Evolutionary conservation across 64 coral and sea anemone genomes (phyloP), one percentile per base, ranked within the genome.

Genomic region (Porites lutea): DNA sequence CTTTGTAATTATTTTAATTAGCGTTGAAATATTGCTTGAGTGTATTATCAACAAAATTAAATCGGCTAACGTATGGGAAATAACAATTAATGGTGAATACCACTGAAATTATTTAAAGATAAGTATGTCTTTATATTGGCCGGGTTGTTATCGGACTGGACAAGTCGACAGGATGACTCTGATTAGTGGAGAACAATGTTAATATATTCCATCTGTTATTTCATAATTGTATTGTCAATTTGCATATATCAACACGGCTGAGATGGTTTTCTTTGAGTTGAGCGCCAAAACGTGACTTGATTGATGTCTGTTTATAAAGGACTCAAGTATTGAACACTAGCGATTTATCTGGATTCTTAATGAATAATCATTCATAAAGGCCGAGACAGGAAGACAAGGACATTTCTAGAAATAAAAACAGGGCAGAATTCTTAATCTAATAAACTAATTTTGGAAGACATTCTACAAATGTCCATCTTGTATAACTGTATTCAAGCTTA

Each of bases 1-100:
- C 22, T 63, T 37, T 37, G 27, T 78, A 22, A 82, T 65, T 65
- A 66, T 84, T 84, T 84, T 84, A 68, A 69, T 64, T 45, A 65
- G 16, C 60, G 43, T 46, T 65, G 79, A 82, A 80, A 80, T 82
- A 82, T 82, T 82, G 79, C 5, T 60, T 11, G 8, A 82, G 79
- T 65, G 58, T 2, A 48, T 4, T 13, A 64, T 64, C 43, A 48
- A 48, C 37, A 65, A 48, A 27, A 82, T 37, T 37, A 37, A 37
- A 37, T 37, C 79, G 50, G 75, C 75, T 27, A 55, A 19, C 18
- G 18, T 11, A 78, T 22, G 16, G 79, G 59, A 82, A 82, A 82
- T 65, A 37, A 13, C 37, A 48, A 47, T 82, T 15, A 65, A 82
- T 27, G 18, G 55, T 43, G 45, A 65, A 82, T 82, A 60, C 59